Evolutionary conservation across 1,140 invertebrate species (phyloP).

Genomic region (Ceratosolen fusciceps): DNA sequence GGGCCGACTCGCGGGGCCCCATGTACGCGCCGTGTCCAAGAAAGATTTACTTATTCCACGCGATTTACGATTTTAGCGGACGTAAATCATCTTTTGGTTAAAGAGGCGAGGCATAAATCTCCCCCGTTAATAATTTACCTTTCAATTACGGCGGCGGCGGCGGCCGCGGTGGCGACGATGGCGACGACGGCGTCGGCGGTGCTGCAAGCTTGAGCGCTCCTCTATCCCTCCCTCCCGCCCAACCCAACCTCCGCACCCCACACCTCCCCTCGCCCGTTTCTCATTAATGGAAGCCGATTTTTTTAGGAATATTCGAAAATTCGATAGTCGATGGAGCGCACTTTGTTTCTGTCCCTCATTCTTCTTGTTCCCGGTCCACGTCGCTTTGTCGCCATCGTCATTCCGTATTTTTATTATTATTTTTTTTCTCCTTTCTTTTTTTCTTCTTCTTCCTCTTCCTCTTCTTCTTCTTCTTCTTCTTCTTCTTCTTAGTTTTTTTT

Average conservation of each 20-base stretch:
- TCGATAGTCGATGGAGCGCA: not conserved
- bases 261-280: slow-evolving; percentile 24
- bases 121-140: slow-evolving; percentile 50
- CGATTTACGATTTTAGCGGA: slow-evolving; percentile 51
- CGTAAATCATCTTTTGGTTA: slow-evolving; percentile 49
- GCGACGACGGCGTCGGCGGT: too few relatives aligned
- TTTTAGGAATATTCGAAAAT: slow-evolving; percentile 40
- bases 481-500: not conserved
- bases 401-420: not conserved
- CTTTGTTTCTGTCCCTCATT: slow-evolving; percentile 3
- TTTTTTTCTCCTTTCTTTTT: not conserved
- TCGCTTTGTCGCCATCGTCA: not conserved
- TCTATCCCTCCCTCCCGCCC: too few relatives aligned
- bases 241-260: too few relatives aligned
- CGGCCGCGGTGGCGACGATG: too few relatives aligned
- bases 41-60: slow-evolving; percentile 49
- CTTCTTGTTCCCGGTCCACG: slow-evolving; percentile 18
- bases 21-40: slow-evolving; percentile 18
- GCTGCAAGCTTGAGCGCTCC: too few relatives aligned
- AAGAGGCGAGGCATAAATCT: slow-evolving; percentile 49
- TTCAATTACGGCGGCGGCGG: slow-evolving; percentile 43
- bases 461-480: not conserved
- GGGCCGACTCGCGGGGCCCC: not conserved
- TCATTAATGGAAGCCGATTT: slow-evolving; percentile 45
- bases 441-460: not conserved